Percentiles rank a stretch among this genome's conserved stretches.
Evolutionary conservation across 2,113 vertebrate species (phyloP).

Genomic region (Sinocyclocheilus maitianheensis): DNA sequence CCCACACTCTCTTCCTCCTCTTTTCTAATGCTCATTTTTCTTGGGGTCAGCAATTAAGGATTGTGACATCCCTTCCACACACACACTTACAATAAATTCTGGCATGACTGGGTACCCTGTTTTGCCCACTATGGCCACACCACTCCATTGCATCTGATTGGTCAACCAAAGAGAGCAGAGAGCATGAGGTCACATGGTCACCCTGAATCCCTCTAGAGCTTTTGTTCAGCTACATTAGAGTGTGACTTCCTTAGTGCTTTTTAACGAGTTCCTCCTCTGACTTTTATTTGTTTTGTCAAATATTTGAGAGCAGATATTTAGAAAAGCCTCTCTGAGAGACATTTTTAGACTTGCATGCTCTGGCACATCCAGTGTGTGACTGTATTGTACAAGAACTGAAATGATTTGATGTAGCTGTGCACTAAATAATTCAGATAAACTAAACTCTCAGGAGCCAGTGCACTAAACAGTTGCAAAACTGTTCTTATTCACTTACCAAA

Average conservation of each 20-base stretch:
- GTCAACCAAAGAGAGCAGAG: slow-evolving; percentile 52
- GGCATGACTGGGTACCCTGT: slow-evolving; percentile 44
- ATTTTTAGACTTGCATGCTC: background rate
- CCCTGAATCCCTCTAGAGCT: slow-evolving; percentile 55
- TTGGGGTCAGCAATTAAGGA: slow-evolving; percentile 22
- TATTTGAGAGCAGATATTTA: slow-evolving; percentile 21
- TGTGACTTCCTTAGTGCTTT: slow-evolving; percentile 50
- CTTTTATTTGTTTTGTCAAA: slow-evolving; percentile 6
- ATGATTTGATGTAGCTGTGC: background rate
- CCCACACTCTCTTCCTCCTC: slow-evolving; percentile 54
- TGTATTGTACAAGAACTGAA: background rate
- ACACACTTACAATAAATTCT: slow-evolving; percentile 36
- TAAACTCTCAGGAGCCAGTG: background rate
- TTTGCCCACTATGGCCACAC: background rate
- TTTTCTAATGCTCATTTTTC: slow-evolving; percentile 22
- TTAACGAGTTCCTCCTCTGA: slow-evolving; percentile 9
- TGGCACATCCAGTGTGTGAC: background rate
- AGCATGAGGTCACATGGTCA: slow-evolving; percentile 62
- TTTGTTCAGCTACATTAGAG: slow-evolving; percentile 65
- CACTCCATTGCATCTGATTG: slow-evolving; percentile 42
- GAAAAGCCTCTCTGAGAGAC: background rate
- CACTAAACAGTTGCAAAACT: background rate
- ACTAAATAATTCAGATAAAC: slow-evolving; percentile 4
- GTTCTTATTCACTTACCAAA: background rate
- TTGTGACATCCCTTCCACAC: slow-evolving; percentile 15